A percentile compares a stretch with the other conserved stretches of the same genome.
Evolutionary conservation across 2,888 invertebrate genomes (phyloP).

Genomic region (Plagodis pulveraria): DNA sequence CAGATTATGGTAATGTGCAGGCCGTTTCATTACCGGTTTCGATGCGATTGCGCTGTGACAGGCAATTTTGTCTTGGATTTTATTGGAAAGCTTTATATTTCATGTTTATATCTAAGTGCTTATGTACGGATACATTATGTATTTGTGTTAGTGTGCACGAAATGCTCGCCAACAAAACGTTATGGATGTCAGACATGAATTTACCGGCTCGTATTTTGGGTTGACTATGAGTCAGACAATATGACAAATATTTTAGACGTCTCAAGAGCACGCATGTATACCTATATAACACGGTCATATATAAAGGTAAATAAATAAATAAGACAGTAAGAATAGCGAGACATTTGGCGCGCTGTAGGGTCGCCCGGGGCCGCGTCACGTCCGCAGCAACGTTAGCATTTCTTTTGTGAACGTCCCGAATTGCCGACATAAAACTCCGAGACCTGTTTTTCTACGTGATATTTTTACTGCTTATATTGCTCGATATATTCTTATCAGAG

Average conservation of each 20-base stretch:
- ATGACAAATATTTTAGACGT: slow-evolving; percentile 30
- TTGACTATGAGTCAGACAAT: slow-evolving; percentile 27
- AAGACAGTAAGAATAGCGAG: slow-evolving; percentile 20
- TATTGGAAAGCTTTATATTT: slow-evolving; percentile 60
- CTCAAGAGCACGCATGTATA: slow-evolving; percentile 15
- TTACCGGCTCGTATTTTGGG: slow-evolving; percentile 30
- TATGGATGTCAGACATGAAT: slow-evolving; percentile 29
- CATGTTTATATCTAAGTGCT: slow-evolving; percentile 43
- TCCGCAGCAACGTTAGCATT: slow-evolving; percentile 73
- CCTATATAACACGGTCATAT: slow-evolving; percentile 21
- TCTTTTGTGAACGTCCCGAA: slow-evolving; percentile 82
- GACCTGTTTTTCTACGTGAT: slow-evolving; percentile 80
- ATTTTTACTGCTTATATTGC: slow-evolving; percentile 75
- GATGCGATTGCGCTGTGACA: slow-evolving; percentile 45
- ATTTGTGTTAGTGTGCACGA: slow-evolving; percentile 34
- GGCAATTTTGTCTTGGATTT: slow-evolving; percentile 57
- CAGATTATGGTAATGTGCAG: slow-evolving; percentile 42
- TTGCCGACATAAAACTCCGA: slow-evolving; percentile 80
- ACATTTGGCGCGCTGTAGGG: slow-evolving; percentile 30
- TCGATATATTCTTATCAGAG: slow-evolving; percentile 77
- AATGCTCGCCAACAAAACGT: slow-evolving; percentile 26
- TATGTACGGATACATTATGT: slow-evolving; percentile 37
- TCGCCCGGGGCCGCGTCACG: slow-evolving; percentile 60
- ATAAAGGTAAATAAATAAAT: slow-evolving; percentile 21
- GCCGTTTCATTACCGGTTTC: slow-evolving; percentile 60